Evolutionary conservation across 2,797 vertebrate genomes (phyloP), one percentile per base, ranked within the genome.

Genomic region (Pipistrellus nathusii): DNA sequence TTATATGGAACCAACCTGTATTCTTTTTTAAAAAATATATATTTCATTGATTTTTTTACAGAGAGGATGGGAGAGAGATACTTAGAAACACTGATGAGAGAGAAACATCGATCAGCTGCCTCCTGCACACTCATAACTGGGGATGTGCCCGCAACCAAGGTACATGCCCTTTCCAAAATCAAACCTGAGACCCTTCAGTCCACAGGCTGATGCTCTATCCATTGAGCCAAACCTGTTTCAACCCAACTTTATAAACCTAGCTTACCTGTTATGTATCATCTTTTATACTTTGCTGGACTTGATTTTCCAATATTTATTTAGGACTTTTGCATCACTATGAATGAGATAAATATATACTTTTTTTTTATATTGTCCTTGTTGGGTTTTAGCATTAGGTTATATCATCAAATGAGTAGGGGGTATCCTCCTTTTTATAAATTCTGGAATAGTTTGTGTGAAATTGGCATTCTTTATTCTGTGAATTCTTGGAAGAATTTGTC

Each of bases 271-370:
- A 20, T 35, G 0, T 57, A 10, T 84, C 57, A 51, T 30, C 44
- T 85, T 93, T 44, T 59, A 30, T 83, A 69, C 7, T 14, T 89
- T 72, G 13, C 53, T 87, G 27, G 66, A 69, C 35, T 90, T 94
- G 46, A 6, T 88, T 88, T 93, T 87, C 38, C 25, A 55, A 18
- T 76, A 44, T 13, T 41, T 80, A 62, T 66, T 68, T 95, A 90
- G 51, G 64, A 78, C 30, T 81, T 82, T 1, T 55, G 15, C 7
- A 30, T 91, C 35, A 53, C 8, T 57, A 41, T 85, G 44, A 85
- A 64, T 91, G n/a, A 94, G 32, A 83, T 66, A 75, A 84, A 87
- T 7, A 14, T 41, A 41, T 53, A 44, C 12, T 32, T 93, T 59
- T 76, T 76, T 82, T 59, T 86, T 72, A n/a, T 8, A 20, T 85